Evolutionary conservation across 1,140 invertebrate genomes (phyloP), one percentile per base, ranked within the genome.

Genomic region (Lordiphosa clarofinis): DNA sequence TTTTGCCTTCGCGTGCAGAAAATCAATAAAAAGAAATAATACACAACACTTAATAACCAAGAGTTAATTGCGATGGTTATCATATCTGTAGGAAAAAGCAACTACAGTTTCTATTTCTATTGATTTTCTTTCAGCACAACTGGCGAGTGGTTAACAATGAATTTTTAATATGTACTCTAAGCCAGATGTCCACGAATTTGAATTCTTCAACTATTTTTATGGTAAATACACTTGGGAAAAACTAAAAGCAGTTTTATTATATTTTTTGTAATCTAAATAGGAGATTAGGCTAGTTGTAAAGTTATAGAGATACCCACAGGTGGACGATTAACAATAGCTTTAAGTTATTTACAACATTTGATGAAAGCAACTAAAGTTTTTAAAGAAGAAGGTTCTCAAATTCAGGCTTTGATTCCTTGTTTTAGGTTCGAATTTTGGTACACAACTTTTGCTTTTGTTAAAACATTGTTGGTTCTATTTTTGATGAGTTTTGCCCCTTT

Each of bases 81-180:
- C 64, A 42, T 59, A 64, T 64, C 61, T 38, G 40, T 28, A 39
- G 38, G 38, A 42, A 35, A 4, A 33, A 39, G 31, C 13, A 8
- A 12, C n/a, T 9, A 11, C 10, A 28, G 15, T 48, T 10, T 40
- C 19, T 68, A 68, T 48, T 10, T 40, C 19, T 68, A 68, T 68
- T 68, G 64, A 68, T 68, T 68, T 68, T 53, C 13, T 37, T 13
- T n/a, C 43, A 1, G 1, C 21, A 36, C 15, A 57, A 43, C 21
- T 7, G 35, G 38, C 47, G 46, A 46, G n/a, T 31, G 19, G 19
- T 42, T 67, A 47, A 42, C 58, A 53, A 68, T 68, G 31, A 55
- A 68, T 68, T 68, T 68, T 68, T 68, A 33, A 67, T 59, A 55
- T 68, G 64, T 28, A 36, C 47, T 44, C 28, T 15, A 24, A 13